phyloP scores from a whole-genome alignment of 2,113 vertebrate species.

The Columba livia region DNA sequence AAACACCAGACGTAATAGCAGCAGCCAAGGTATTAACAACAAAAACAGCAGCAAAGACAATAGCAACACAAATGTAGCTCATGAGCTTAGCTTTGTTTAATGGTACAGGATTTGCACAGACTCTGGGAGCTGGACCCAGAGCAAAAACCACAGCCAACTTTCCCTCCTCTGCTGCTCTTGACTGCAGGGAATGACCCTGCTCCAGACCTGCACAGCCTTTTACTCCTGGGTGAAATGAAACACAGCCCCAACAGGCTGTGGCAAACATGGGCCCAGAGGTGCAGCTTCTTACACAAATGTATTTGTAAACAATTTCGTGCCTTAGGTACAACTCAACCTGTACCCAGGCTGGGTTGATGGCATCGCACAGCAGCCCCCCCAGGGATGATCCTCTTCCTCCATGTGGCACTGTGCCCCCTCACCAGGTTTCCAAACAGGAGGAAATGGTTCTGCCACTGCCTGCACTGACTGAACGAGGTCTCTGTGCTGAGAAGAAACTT shows the following conservation, averaged over 20 bases:
- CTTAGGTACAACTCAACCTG: accelerated
- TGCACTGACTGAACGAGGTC: accelerated
- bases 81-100: constrained; percentile 31
- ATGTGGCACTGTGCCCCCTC: accelerated
- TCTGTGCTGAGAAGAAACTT: not conserved
- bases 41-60: constrained; percentile 59
- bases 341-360: not conserved
- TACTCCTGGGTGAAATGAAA: not conserved
- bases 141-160: constrained; percentile 22
- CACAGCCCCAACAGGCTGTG: accelerated
- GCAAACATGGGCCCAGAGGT: not conserved
- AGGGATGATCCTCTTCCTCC: not conserved
- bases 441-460: not conserved
- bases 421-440: not conserved
- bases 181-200: not conserved
- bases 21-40: constrained; percentile 60
- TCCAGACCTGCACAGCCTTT: not conserved
- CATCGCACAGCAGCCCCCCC: accelerated
- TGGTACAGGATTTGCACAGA: not conserved
- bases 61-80: constrained; percentile 25
- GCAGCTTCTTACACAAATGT: not conserved
- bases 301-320: not conserved
- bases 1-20: constrained; percentile 44
- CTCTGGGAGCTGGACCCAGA: constrained; percentile 13
- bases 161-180: not conserved